Evolutionary conservation across 2,888 invertebrate genomes (phyloP), one percentile per base, ranked within the genome.

Genomic region (Molorchus minor): DNA sequence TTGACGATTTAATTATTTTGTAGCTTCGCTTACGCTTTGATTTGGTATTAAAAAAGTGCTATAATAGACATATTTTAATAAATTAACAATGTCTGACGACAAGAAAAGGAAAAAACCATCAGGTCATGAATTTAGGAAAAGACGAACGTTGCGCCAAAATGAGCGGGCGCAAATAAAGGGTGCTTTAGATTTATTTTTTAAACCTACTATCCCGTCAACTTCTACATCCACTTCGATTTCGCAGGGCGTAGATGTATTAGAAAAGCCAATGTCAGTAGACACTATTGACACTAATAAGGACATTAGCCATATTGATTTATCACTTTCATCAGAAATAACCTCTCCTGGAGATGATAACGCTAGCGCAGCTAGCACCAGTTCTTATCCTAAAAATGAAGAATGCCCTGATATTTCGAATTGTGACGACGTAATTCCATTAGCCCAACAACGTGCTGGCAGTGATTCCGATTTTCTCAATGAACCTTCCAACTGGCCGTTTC

Each of bases 401-500:
- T n/a, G n/a, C n/a, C 36, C 36, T 36, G 15, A 36, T 36, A 36
- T 15, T 36, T n/a, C 36, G 15, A 38, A 13, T 38, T 38, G 38
- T 38, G 10, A 13, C 10, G 38, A 38, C 7, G 16, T 38, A 38
- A 38, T 38, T 38, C 38, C 38, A 38, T 38, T 13, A 38, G 13
- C 2, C 13, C 38, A 38, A 38, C 38, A 38, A 38, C 38, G 16
- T 38, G 13, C 38, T 38, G 38, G 13, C 17, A 38, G 38, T 13
- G 38, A 38, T 38, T 38, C 12, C 38, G 38, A 38, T 38, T 38
- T 38, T 38, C 38, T 38, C 38, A 13, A 38, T 38, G 38, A 38
- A 38, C 38, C 38, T 38, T 38, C 16, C 38, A 38, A 16, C 12
- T 15, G 38, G 38, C 38, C 36, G n/a, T 36, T 15, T 38, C 38